Evolutionary conservation across 2,888 invertebrate genomes (phyloP), one percentile per base, ranked within the genome.

Genomic region (Agriotes lineatus): DNA sequence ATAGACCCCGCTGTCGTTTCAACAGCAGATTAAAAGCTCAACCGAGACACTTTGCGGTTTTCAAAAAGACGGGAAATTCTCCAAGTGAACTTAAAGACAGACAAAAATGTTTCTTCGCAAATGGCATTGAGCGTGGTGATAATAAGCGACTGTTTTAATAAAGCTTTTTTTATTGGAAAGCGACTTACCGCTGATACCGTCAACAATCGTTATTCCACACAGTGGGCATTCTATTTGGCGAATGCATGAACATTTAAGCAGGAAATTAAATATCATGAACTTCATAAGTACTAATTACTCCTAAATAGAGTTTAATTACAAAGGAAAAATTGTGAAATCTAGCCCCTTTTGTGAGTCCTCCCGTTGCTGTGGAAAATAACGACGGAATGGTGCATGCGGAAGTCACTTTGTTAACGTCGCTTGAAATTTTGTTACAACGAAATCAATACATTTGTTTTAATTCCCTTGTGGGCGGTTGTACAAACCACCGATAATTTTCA

Each of bases 11-110:
- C 56, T 63, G 56, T 63, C 63, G 54, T 63, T 63, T 63, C 56
- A 63, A 35, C 63, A 44, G 45, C 44, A 56, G 63, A 54, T 63
- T 63, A 63, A 63, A 56, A 56, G 63, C 63, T 56, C 63, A 56
- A 33, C 54, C 16, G 44, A 50, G 52, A 45, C 50, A 33, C 45
- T 63, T 30, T 33, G 56, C 37, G 42, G 54, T 54, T 56, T 63
- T 56, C 54, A 30, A 33, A 48, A 52, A 52, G 33, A 52, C 52
- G 33, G 10, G 52, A 39, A 37, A 50, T 59, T 33, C 35, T 57
- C 14, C 5, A 22, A 10, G 9, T 30, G 19, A 10, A 33, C 33
- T 25, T 25, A 25, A 25, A 25, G 3, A 7, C 25, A 25, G 7
- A 7, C 25, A 25, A 25, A 25, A 52, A 52, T 10, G 16, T 18